A percentile compares a stretch with the other conserved stretches of the same genome.
Conservation (phyloP, 2,797 vertebrate genomes). For the Danio kyathit region DNA sequence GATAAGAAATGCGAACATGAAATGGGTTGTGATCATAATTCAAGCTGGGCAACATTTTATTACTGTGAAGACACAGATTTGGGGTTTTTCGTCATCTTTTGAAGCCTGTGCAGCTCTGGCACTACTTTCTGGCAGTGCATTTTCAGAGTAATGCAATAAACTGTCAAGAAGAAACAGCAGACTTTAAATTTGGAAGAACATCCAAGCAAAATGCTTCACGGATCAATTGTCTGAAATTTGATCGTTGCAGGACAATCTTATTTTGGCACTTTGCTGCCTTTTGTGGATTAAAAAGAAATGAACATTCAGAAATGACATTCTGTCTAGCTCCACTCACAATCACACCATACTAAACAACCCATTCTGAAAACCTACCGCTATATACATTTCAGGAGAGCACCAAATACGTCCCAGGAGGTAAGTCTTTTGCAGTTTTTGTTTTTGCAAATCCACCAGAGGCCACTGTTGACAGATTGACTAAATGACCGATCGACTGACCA, state of each 20-base stretch:
- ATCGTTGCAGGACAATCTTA: constrained; percentile 5
- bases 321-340: neutral
- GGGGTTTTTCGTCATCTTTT: constrained; percentile 11
- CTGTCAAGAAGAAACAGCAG: constrained; percentile 22
- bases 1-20: neutral
- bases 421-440: no score
- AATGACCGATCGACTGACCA: no score
- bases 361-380: no score
- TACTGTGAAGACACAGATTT: constrained; percentile 4
- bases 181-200: constrained; percentile 15
- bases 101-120: constrained; percentile 6
- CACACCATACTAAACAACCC: neutral
- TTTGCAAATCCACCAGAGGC: no score
- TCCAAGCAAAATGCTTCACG: neutral
- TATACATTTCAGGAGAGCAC: no score
- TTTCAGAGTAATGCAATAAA: constrained; percentile 28
- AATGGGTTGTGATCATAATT: constrained; percentile 5
- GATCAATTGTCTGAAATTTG: constrained; percentile 29
- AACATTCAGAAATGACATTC: constrained; percentile 12
- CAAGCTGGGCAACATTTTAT: constrained; percentile 4
- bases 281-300: constrained; percentile 20
- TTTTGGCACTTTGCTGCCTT: constrained; percentile 41
- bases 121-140: constrained; percentile 15
- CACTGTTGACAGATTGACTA: no score
- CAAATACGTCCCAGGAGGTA: no score